These are phyloP conservation scores for Ondatra zibethicus DNA, from an alignment of 2,113 vertebrate species.

Conservation along the genomic window DNA sequence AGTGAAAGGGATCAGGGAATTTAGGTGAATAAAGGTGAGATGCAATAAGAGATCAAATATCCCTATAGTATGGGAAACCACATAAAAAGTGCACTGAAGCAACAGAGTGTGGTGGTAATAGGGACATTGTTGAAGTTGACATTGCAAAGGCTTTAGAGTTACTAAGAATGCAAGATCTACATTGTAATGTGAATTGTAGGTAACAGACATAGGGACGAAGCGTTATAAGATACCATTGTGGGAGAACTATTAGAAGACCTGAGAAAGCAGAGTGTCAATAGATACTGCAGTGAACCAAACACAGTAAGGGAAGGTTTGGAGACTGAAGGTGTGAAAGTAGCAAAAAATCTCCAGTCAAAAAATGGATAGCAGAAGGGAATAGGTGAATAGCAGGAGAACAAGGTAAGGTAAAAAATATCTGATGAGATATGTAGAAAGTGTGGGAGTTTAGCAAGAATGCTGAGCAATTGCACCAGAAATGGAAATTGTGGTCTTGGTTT, in stretches of 20 bases:
- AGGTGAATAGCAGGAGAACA: background rate
- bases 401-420: background rate
- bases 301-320: background rate
- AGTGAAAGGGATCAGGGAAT: background rate
- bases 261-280: background rate
- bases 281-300: background rate
- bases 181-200: background rate
- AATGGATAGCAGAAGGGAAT: too few species aligned
- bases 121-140: background rate
- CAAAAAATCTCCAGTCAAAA: background rate
- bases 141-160: background rate
- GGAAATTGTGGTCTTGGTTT: background rate
- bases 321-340: background rate
- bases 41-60: background rate
- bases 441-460: background rate
- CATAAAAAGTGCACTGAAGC: background rate
- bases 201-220: background rate
- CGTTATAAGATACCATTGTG: background rate
- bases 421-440: background rate
- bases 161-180: background rate
- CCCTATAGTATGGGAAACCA: background rate
- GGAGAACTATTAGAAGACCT: background rate
- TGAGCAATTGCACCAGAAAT: background rate
- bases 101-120: background rate
- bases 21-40: background rate